Percentiles rank a stretch among this genome's conserved stretches.
phyloP scores from a whole-genome alignment of 2,797 vertebrate species.

The Manis javanica region DNA sequence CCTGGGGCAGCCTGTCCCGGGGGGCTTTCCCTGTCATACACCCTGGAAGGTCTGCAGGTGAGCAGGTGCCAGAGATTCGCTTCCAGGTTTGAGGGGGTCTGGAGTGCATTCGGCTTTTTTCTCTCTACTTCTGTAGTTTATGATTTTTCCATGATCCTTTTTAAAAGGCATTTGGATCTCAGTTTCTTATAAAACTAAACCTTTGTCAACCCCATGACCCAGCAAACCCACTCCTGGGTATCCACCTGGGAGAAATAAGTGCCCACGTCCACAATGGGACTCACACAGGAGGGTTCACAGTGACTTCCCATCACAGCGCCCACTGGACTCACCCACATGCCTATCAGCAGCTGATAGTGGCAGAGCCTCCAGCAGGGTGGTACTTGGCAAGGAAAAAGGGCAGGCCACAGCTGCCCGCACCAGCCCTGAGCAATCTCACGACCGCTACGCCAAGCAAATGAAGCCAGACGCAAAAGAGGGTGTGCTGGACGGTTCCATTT shows the following conservation, averaged over 20 bases:
- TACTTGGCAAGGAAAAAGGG: too few species aligned
- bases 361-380: fast-evolving
- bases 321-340: fast-evolving
- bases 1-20: too few species aligned
- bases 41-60: fast-evolving
- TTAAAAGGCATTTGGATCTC: background rate
- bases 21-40: fast-evolving
- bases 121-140: fast-evolving
- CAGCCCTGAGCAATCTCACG: fast-evolving
- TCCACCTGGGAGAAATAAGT: fast-evolving
- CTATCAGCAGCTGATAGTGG: fast-evolving
- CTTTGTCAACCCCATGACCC: background rate
- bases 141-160: background rate
- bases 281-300: fast-evolving
- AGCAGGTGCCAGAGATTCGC: fast-evolving
- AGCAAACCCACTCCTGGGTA: background rate
- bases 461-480: background rate
- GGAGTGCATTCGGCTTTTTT: background rate
- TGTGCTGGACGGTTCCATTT: fast-evolving
- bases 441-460: fast-evolving
- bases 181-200: background rate
- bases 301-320: fast-evolving
- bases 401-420: fast-evolving
- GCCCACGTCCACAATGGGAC: fast-evolving
- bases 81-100: background rate